Conservation (phyloP, 1,140 invertebrate genomes). For the Argopecten irradians region DNA sequence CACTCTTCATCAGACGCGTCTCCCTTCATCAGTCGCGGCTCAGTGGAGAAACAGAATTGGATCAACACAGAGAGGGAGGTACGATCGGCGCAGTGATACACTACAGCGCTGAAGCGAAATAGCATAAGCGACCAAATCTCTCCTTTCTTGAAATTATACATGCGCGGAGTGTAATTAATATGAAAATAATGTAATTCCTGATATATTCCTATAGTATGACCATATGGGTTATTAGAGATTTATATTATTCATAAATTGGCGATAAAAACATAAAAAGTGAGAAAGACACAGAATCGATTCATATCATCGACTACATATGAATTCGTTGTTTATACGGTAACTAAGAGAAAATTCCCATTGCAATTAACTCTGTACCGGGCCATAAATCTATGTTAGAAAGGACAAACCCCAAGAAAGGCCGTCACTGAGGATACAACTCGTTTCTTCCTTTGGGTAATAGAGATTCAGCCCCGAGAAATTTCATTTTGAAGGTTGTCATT, state of each 20-base stretch:
- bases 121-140: slow-evolving; percentile 34
- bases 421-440: slow-evolving; percentile 6
- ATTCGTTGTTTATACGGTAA: slow-evolving; percentile 12
- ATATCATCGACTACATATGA: neutral
- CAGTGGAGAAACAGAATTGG: slow-evolving; percentile 8
- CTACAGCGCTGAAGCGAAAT: slow-evolving; percentile 9
- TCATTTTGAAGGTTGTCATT: slow-evolving; percentile 18
- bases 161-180: slow-evolving; percentile 45
- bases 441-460: slow-evolving; percentile 17
- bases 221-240: neutral
- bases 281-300: neutral
- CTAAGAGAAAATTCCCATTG: slow-evolving; percentile 16
- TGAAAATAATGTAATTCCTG: slow-evolving; percentile 28
- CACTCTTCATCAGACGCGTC: neutral
- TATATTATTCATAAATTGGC: neutral
- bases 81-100: slow-evolving; percentile 41
- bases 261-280: neutral
- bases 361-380: neutral
- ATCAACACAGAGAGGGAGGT: neutral
- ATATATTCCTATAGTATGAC: neutral
- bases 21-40: slow-evolving; percentile 3
- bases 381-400: slow-evolving; percentile 23
- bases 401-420: slow-evolving; percentile 19
- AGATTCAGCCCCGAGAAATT: slow-evolving; percentile 2
- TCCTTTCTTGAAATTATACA: slow-evolving; percentile 38